Percentiles rank a stretch among this genome's conserved stretches.
Evolutionary conservation across 2,888 invertebrate genomes (phyloP).

Genomic region (Drosophila fulvimacula): DNA sequence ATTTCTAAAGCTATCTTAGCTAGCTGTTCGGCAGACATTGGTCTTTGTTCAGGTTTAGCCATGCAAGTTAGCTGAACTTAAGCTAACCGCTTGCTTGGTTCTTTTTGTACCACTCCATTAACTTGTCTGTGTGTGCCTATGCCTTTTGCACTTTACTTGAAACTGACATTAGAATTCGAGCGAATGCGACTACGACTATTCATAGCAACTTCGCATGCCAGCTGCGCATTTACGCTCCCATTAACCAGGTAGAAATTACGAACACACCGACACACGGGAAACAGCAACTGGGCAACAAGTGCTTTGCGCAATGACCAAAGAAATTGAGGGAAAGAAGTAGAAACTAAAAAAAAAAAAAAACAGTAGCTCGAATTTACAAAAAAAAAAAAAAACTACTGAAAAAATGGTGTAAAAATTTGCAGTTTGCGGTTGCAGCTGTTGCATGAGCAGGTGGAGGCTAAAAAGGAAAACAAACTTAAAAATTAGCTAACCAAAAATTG

Average conservation of each 20-base stretch:
- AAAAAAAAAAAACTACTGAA: conserved; percentile 29
- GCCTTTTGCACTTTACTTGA: conserved; percentile 71
- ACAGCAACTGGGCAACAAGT: conserved; percentile 61
- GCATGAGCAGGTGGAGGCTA: background rate
- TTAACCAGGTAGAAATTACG: conserved; percentile 70
- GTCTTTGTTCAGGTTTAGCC: conserved; percentile 42
- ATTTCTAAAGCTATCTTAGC: conserved; percentile 16
- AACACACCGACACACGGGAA: conserved; percentile 28
- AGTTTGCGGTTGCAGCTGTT: conserved; percentile 40
- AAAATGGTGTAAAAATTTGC: conserved; percentile 42
- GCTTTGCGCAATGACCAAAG: conserved; percentile 72
- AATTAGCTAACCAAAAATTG: conserved; percentile 10
- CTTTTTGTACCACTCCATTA: conserved; percentile 72
- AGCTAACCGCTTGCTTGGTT: conserved; percentile 33
- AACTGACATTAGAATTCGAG: conserved; percentile 70
- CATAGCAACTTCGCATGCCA: conserved; percentile 70
- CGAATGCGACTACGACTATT: conserved; percentile 35
- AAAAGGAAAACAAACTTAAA: background rate
- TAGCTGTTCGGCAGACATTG: conserved; percentile 39
- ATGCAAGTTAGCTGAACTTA: conserved; percentile 47
- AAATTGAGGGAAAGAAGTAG: conserved; percentile 50
- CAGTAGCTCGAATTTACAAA: conserved; percentile 43
- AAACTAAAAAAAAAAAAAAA: conserved; percentile 37
- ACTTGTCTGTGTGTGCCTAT: conserved; percentile 63
- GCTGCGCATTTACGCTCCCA: conserved; percentile 79